Base-by-base conservation (phyloP, 2,888 invertebrate genomes). In the Merodon equestris region DNA sequence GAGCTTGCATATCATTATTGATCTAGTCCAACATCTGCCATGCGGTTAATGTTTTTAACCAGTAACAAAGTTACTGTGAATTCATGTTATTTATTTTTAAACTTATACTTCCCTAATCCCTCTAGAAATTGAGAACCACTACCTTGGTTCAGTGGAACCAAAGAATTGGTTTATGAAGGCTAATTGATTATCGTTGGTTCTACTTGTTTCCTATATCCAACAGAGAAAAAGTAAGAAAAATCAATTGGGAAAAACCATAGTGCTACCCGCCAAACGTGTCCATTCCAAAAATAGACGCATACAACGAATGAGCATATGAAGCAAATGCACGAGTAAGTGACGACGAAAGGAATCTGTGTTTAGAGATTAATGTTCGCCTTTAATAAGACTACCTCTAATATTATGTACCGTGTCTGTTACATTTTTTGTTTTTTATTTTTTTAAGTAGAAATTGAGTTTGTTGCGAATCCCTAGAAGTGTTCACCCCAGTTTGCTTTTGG, bases 331-430 rank as follows among this genome's bases (percentile, higher is more conserved):
- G 7, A 27, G 27, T 27, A 7, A 27, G n/a, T 27, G 19, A 42
- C 15, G 18, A 40, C 48, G 50, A 61, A 50, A 71, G 47, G 81
- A 71, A 81, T 81, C 75, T 75, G 66, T 71, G 71, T 75, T 70
- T 68, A 44, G 45, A 81, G 75, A 81, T 81, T 81, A 81, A 81
- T 81, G 75, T 68, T 79, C 60, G 57, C 54, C 60, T 68, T 58
- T 36, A 50, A 48, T 60, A 50, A 57, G 45, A 71, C 66, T 57
- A 58, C 66, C 45, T 51, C 47, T 54, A 48, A 70, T 57, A 66
- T 64, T 74, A 64, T 47, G 27, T 27, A 27, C 27, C 3, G 40
- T 40, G 10, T 40, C 27, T 2, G 2, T 27, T 27, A 7, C 27
- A 7, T 27, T 7, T 27, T 7, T 27, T 27, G 53, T 53, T 36